Evolutionary conservation across 2,113 vertebrate species (phyloP), one percentile per base, ranked within the genome.

Genomic region (Carlito syrichta): DNA sequence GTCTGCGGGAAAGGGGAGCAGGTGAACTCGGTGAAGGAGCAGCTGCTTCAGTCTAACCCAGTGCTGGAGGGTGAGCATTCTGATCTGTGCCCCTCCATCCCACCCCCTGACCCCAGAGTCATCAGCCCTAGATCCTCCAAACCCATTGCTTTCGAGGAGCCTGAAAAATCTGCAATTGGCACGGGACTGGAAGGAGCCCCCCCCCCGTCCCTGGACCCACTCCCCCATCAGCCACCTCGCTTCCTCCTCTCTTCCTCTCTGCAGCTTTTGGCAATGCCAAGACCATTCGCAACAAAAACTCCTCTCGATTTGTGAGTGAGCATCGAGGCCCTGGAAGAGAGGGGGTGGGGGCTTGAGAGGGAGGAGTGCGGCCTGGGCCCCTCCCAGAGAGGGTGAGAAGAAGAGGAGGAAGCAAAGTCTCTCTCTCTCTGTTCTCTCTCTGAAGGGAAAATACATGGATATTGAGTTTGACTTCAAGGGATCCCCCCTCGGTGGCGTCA

Each of bases 381-480:
- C 73, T 54, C 1, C 0, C 56, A 6, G 9, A 35, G 8, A 54
- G 68, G 23, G 30, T 30, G 45, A 23, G 11, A 6, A 14, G n/a
- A 30, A 58, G 45, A 93, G 50, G 87, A 38, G 40, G 71, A 82
- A 96, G 8, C 45, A 43, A 81, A 78, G 38, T n/a, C 58, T 81
- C 74, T 96, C 45, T 92, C 38, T 82, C 71, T 95, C 45, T 89
- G 81, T 4, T 89, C 74, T 97, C 71, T 95, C 69, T 91, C 77
- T 73, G 93, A 98, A 98, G 99, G 99, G 99, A 62, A 99, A 99
- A 87, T 99, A 99, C 97, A 99, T 99, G 99, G 99, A 99, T 3
- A 98, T 99, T 48, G 99, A 99, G 84, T 99, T 99, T 35, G 99
- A 99, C 98, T 99, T 99, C 98, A 99, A 99, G 86, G 99, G 99